A percentile compares a stretch with the other conserved stretches of the same genome.
phyloP scores from a whole-genome alignment of 2,113 vertebrate species.

The Pelecanoides urinatrix region DNA sequence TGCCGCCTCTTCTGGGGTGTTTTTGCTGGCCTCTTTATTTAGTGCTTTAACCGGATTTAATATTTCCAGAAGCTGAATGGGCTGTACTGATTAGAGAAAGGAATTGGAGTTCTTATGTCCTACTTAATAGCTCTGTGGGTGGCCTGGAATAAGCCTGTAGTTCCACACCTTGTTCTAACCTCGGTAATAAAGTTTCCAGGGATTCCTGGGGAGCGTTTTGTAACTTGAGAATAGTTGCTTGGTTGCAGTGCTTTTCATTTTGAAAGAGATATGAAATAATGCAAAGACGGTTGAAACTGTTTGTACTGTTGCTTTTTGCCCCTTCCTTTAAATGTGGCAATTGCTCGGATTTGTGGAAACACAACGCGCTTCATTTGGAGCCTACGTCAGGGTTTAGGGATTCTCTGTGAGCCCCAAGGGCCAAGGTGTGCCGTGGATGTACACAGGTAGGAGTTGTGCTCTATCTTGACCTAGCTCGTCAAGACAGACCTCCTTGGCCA shows the following conservation, averaged over 20 bases:
- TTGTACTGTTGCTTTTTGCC: background rate
- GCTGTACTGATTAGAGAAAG: background rate
- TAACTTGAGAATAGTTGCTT: background rate
- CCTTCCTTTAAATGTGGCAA: accelerated
- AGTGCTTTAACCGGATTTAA: background rate
- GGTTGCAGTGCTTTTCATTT: accelerated
- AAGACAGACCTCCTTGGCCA: background rate
- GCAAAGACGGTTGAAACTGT: accelerated
- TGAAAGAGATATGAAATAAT: background rate
- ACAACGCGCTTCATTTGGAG: accelerated
- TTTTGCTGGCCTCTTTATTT: background rate
- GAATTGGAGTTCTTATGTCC: background rate
- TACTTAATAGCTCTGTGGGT: background rate
- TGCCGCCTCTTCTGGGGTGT: background rate
- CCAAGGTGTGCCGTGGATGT: too few relatives aligned
- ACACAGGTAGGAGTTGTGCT: accelerated
- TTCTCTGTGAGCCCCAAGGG: background rate
- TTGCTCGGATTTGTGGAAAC: background rate
- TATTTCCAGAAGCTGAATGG: background rate
- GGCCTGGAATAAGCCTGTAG: background rate
- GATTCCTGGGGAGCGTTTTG: background rate
- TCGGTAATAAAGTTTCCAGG: background rate
- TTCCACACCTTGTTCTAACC: background rate
- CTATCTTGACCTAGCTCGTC: background rate
- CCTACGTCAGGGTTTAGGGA: accelerated